A percentile compares a stretch with the other conserved stretches of the same genome.
Conservation (phyloP, 2,797 vertebrate genomes). For the Sphaeramia orbicularis region DNA sequence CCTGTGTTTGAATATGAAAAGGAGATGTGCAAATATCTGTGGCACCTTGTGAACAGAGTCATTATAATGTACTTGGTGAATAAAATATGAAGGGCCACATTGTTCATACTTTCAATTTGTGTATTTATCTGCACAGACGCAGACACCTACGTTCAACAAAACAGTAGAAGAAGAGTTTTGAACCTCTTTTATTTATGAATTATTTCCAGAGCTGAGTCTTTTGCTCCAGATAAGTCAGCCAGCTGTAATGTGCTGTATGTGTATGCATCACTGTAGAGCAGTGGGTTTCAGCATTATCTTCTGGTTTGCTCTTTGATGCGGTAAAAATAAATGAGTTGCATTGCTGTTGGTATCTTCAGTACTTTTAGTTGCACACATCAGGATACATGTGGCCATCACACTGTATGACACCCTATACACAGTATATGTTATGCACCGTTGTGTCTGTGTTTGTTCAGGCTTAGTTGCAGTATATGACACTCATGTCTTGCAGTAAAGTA, state of each 20-base stretch:
- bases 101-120: conserved; percentile 2
- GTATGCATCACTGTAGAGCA: conserved; percentile 5
- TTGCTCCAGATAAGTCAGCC: conserved; percentile 64
- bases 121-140: not conserved
- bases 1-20: conserved; percentile 72
- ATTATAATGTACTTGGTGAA: not conserved
- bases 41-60: conserved; percentile 7
- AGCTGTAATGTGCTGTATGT: conserved; percentile 33
- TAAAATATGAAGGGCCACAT: conserved; percentile 11
- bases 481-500: not conserved
- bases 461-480: not conserved
- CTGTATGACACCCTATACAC: not conserved
- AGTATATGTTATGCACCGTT: not conserved
- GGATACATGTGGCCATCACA: not conserved
- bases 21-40: conserved; percentile 60
- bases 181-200: conserved; percentile 62
- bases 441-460: not conserved
- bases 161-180: conserved; percentile 23
- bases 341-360: not conserved
- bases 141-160: conserved; percentile 17
- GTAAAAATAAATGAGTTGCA: conserved; percentile 24
- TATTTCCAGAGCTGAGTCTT: conserved; percentile 65
- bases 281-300: not conserved
- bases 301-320: conserved; percentile 27
- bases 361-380: not conserved